These are phyloP conservation scores for Crossocerus cetratus DNA, from an alignment of 2,888 invertebrate species.

Conservation along the genomic window DNA sequence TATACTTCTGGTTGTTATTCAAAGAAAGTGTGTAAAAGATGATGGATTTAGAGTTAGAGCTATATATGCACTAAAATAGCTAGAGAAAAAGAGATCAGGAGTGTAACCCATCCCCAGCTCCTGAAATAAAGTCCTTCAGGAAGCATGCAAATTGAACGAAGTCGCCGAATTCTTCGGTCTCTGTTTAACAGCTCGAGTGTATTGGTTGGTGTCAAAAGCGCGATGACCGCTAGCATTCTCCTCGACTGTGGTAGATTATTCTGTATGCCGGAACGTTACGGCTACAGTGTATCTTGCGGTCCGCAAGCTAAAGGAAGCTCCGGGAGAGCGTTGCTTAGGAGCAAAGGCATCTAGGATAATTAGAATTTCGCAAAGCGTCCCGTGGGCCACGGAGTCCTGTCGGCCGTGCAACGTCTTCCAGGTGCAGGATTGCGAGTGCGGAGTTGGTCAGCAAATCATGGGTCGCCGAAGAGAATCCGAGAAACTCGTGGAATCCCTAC, in stretches of 20 bases:
- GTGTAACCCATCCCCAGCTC: no score
- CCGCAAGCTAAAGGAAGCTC: background rate
- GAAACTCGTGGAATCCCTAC: slow-evolving; percentile 52
- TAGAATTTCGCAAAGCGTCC: slow-evolving; percentile 3
- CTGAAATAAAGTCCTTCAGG: no score
- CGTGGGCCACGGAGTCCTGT: background rate
- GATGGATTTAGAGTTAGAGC: no score
- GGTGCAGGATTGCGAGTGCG: background rate
- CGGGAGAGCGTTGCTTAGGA: background rate
- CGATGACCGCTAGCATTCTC: no score
- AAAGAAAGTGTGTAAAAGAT: no score
- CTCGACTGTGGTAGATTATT: background rate
- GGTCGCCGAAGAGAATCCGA: slow-evolving; percentile 51
- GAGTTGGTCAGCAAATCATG: slow-evolving; percentile 32
- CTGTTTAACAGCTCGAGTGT: no score
- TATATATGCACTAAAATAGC: no score
- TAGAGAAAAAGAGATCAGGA: no score
- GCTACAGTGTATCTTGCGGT: background rate
- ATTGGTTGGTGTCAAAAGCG: no score
- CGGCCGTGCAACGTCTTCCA: background rate
- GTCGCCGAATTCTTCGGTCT: no score
- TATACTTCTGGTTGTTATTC: no score
- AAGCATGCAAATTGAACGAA: no score
- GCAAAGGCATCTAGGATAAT: slow-evolving; percentile 1
- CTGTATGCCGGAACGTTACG: background rate